Evolutionary conservation across 2,888 invertebrate species (phyloP).

Genomic region (Lepidochitona cinerea): DNA sequence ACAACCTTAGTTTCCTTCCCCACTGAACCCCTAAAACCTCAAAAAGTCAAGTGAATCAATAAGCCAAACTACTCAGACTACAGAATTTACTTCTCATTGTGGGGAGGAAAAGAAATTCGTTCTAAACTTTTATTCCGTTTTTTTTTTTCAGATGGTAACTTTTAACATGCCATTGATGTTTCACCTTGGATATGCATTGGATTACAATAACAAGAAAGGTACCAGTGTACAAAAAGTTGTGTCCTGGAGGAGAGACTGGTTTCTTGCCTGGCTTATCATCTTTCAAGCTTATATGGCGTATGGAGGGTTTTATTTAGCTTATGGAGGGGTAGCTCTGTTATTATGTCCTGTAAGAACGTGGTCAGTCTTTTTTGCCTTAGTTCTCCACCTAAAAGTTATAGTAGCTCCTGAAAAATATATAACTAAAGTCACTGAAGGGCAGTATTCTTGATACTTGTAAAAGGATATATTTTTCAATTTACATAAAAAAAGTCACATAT

Average conservation of each 20-base stretch:
- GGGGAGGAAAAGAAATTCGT: too few species aligned
- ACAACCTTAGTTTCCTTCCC: too few species aligned
- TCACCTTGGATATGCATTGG: constrained; percentile 79
- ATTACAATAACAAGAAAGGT: constrained; percentile 71
- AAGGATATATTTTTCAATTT: too few species aligned
- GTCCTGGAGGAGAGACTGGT: constrained; percentile 4
- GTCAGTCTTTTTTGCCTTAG: constrained; percentile 80
- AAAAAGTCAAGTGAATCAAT: too few species aligned
- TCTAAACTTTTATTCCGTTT: constrained; percentile 5
- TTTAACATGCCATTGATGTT: constrained; percentile 85
- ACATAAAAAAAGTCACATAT: too few species aligned
- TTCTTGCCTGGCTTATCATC: constrained; percentile 62
- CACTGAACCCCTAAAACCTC: too few species aligned
- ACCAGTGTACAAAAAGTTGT: constrained; percentile 14
- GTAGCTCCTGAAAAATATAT: too few species aligned
- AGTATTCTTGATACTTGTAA: too few species aligned
- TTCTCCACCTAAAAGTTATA: constrained; percentile 72
- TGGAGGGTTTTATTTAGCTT: constrained; percentile 83
- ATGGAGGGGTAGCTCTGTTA: constrained; percentile 83
- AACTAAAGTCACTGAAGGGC: too few species aligned
- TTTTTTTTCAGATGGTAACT: constrained; percentile 72
- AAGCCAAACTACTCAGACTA: too few species aligned
- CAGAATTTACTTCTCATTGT: too few species aligned
- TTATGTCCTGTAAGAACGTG: constrained; percentile 86
- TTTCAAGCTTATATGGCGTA: constrained; percentile 76